Evolutionary conservation across 2,888 invertebrate genomes (phyloP).

Genomic region (Apotomis betuletana): DNA sequence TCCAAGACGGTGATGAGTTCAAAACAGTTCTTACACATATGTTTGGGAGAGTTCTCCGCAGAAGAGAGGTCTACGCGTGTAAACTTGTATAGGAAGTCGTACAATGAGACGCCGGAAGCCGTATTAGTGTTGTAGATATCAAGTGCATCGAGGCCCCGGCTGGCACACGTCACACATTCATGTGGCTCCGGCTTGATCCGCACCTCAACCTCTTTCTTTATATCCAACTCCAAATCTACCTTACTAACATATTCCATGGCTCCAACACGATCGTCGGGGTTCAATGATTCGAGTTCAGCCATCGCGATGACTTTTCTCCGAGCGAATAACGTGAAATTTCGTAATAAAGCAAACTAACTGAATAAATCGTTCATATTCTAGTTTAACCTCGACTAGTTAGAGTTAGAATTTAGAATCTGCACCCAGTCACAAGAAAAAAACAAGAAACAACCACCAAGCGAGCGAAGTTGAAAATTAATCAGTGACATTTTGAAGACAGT

Average conservation of each 20-base stretch:
- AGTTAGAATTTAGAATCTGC: conserved; percentile 8
- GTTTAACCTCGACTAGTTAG: not conserved
- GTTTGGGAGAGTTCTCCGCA: conserved; percentile 54
- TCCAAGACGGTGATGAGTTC: conserved; percentile 72
- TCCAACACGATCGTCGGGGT: conserved; percentile 57
- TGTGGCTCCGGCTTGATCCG: conserved; percentile 65
- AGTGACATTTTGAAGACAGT: conserved; percentile 22
- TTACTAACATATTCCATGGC: conserved; percentile 51
- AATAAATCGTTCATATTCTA: conserved; percentile 17
- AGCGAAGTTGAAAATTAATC: conserved; percentile 36
- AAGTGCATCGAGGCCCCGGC: conserved; percentile 56
- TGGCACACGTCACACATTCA: conserved; percentile 69
- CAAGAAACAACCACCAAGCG: conserved; percentile 40
- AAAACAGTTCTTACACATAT: conserved; percentile 67
- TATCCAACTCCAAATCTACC: conserved; percentile 50
- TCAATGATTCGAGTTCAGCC: conserved; percentile 67
- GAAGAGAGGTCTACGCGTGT: conserved; percentile 57
- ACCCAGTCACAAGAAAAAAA: conserved; percentile 33
- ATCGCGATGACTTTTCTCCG: conserved; percentile 45
- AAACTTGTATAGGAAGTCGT: conserved; percentile 62
- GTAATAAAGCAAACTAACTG: conserved; percentile 1
- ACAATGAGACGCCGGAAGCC: conserved; percentile 58
- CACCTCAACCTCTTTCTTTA: conserved; percentile 63
- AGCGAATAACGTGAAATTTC: not conserved
- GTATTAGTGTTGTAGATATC: conserved; percentile 62